A percentile compares a stretch with the other conserved stretches of the same genome.
Conservation (phyloP, 2,113 vertebrate genomes). For the Clinocottus analis region DNA sequence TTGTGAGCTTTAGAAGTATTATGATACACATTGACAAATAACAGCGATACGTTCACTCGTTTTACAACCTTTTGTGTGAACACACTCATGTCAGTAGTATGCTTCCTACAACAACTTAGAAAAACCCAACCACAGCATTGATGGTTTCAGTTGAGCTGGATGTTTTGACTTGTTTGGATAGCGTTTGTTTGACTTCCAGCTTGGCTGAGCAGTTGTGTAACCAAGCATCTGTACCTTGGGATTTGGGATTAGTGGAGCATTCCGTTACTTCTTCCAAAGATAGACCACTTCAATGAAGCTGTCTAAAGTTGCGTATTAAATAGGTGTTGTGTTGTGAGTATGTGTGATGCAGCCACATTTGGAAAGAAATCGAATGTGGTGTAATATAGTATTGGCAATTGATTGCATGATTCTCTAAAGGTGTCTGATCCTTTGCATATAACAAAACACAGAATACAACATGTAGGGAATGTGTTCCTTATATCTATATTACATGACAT, state of each 20-base stretch:
- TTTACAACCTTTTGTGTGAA: not conserved
- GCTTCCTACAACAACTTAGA: too few relatives aligned
- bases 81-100: not conserved
- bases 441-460: not conserved
- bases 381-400: not conserved
- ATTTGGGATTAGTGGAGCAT: constrained; percentile 68
- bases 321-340: not conserved
- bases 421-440: not conserved
- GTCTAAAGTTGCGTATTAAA: constrained; percentile 11
- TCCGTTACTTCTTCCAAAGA: constrained; percentile 53
- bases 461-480: not conserved
- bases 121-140: not conserved
- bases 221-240: constrained; percentile 60
- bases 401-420: not conserved
- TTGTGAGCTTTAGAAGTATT: not conserved
- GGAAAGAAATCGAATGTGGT: not conserved
- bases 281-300: constrained; percentile 19
- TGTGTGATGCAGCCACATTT: not conserved
- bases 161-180: constrained; percentile 35
- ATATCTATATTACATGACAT: not conserved
- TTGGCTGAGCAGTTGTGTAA: constrained; percentile 63
- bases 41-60: not conserved
- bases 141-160: not conserved
- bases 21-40: not conserved
- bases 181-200: constrained; percentile 32